A percentile compares a stretch with the other conserved stretches of the same genome.
These are phyloP conservation scores for Idaea aversata DNA, from an alignment of 2,888 invertebrate species.

Conservation along the genomic window DNA sequence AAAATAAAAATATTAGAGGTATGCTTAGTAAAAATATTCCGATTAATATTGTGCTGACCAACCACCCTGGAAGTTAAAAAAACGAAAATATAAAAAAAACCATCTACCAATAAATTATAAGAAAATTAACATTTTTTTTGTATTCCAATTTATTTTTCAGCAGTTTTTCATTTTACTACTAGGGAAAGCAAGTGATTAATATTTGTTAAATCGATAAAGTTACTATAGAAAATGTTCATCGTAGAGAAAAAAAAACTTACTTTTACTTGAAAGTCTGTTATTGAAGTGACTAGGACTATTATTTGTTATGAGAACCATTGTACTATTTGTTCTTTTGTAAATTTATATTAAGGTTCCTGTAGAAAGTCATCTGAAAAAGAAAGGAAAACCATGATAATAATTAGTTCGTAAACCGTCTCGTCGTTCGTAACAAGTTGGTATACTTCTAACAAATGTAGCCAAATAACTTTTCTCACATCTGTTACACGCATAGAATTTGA, in stretches of 20 bases:
- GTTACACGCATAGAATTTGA: no score
- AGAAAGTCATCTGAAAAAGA: background rate
- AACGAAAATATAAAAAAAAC: background rate
- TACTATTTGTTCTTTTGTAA: background rate
- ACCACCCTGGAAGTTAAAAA: background rate
- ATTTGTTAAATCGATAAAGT: no score
- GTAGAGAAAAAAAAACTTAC: background rate
- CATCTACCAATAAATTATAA: no score
- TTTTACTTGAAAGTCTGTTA: background rate
- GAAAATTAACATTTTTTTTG: no score
- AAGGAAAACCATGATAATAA: background rate
- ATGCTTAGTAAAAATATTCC: background rate
- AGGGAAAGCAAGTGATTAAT: no score
- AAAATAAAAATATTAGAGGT: background rate
- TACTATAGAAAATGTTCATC: background rate
- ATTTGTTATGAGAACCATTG: background rate
- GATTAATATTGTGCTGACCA: background rate
- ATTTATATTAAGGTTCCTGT: background rate
- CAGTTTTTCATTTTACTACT: no score
- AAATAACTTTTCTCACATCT: no score
- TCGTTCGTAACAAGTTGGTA: no score
- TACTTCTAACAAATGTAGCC: no score
- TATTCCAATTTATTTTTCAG: no score
- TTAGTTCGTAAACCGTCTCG: no score
- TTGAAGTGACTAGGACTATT: background rate